These are phyloP conservation scores for Atlantisia rogersi DNA, from an alignment of 2,113 vertebrate species.

Conservation along the genomic window DNA sequence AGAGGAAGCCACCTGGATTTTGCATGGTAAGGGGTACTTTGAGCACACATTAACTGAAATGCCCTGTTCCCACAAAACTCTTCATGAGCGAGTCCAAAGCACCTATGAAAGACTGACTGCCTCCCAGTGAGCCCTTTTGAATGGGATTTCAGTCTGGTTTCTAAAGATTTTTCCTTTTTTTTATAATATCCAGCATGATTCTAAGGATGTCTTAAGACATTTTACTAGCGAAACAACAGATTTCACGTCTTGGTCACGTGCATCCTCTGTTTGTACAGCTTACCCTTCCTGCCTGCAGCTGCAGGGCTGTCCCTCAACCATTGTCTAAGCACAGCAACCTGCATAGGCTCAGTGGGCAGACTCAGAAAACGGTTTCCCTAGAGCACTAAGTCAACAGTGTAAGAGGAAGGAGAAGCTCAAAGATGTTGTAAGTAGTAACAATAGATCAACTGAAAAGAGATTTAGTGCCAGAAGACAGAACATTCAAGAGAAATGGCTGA, in stretches of 20 bases:
- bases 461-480: not conserved
- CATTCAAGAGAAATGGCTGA: not conserved
- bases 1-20: not conserved
- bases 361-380: not conserved
- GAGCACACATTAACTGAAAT: not conserved
- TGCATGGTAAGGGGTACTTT: not conserved
- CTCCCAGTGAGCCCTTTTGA: not conserved
- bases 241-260: not conserved
- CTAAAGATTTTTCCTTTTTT: not conserved
- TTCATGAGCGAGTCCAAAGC: not conserved
- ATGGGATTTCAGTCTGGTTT: not conserved
- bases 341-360: not conserved
- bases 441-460: not conserved
- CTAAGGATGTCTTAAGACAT: not conserved
- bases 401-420: not conserved
- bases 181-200: not conserved
- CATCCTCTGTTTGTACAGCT: not conserved
- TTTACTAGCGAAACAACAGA: not conserved
- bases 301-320: not conserved
- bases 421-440: not conserved
- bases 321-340: not conserved
- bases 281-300: not conserved
- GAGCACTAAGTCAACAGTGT: not conserved
- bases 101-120: not conserved
- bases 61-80: not conserved